A percentile compares a stretch with the other conserved stretches of the same genome.
Evolutionary conservation across 1,140 invertebrate species (phyloP).

Genomic region (Tachypleus tridentatus): DNA sequence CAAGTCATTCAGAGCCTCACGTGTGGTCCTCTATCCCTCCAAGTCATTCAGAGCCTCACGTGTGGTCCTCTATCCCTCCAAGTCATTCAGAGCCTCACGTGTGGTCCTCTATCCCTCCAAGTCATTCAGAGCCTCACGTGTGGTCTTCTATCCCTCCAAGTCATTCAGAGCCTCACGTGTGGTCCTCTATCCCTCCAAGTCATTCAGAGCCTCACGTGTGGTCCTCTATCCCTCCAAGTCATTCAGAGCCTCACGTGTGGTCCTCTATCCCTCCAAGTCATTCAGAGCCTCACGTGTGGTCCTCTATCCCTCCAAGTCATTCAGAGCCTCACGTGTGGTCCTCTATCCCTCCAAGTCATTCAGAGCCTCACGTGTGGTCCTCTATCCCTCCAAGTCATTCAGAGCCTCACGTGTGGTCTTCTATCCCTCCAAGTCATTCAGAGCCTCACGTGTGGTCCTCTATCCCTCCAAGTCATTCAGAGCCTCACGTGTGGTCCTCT

Average conservation of each 20-base stretch:
- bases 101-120: too few species aligned
- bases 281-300: slow-evolving; percentile 52
- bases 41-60: slow-evolving; percentile 46
- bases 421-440: slow-evolving; percentile 24
- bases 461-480: slow-evolving; percentile 25
- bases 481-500: slow-evolving; percentile 49
- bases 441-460: slow-evolving; percentile 49
- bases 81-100: slow-evolving; percentile 47
- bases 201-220: slow-evolving; percentile 51
- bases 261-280: slow-evolving; percentile 6
- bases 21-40: too few species aligned
- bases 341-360: slow-evolving; percentile 12
- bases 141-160: too few species aligned
- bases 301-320: slow-evolving; percentile 9
- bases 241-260: slow-evolving; percentile 53
- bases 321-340: slow-evolving; percentile 52
- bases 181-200: slow-evolving; percentile 1
- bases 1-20: slow-evolving; percentile 45
- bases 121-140: slow-evolving; percentile 49
- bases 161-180: slow-evolving; percentile 50
- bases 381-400: slow-evolving; percentile 13
- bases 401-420: slow-evolving; percentile 52
- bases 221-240: slow-evolving; percentile 4
- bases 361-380: slow-evolving; percentile 52
- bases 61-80: too few species aligned